phyloP scores from a whole-genome alignment of 1,140 invertebrate species.

The Hycleus phaleratus region DNA sequence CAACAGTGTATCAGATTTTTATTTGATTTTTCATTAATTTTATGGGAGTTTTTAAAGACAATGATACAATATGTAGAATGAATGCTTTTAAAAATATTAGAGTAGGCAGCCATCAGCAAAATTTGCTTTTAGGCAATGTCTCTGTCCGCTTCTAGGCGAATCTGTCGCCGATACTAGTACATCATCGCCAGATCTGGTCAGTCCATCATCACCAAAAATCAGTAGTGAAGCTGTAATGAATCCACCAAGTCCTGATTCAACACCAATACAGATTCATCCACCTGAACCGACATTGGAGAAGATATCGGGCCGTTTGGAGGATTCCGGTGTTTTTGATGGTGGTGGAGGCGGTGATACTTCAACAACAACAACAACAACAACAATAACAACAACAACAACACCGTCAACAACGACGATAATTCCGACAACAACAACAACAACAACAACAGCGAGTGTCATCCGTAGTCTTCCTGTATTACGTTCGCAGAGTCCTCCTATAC shows the following conservation, averaged over 20 bases:
- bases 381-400: conserved; percentile 13
- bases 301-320: conserved; percentile 31
- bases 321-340: conserved; percentile 35
- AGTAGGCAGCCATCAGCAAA: conserved; percentile 36
- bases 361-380: conserved; percentile 1
- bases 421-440: background rate
- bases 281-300: conserved; percentile 29
- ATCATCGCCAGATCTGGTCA: conserved; percentile 74
- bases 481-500: conserved; percentile 35
- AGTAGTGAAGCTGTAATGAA: conserved; percentile 37
- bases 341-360: conserved; percentile 23
- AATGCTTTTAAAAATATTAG: conserved; percentile 17
- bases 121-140: conserved; percentile 39
- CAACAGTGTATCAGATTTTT: too few species aligned
- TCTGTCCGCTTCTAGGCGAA: conserved; percentile 57
- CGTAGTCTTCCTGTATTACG: conserved; percentile 25
- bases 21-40: too few species aligned
- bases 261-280: conserved; percentile 26
- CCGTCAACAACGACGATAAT: conserved; percentile 1
- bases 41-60: too few species aligned
- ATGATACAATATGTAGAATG: background rate
- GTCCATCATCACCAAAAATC: conserved; percentile 65
- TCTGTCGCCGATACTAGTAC: conserved; percentile 84
- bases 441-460: conserved; percentile 31
- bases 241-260: conserved; percentile 37